Evolutionary conservation across 2,113 vertebrate species (phyloP).

Genomic region (Corydoras maculifer): DNA sequence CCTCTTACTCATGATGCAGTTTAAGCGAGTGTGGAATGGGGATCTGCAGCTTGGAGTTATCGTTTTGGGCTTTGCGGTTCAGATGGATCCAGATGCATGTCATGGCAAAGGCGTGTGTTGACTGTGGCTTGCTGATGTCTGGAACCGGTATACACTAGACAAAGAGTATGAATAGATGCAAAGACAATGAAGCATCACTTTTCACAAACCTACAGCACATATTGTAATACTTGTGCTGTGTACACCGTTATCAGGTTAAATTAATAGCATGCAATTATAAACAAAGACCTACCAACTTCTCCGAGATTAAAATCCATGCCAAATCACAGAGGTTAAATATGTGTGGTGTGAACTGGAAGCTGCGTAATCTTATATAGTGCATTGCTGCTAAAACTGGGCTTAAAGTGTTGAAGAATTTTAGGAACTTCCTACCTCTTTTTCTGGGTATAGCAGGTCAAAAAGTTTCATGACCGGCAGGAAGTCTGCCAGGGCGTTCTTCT

Average conservation of each 20-base stretch:
- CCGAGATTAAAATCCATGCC: too few relatives aligned
- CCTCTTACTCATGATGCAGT: constrained; percentile 87
- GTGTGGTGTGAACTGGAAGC: too few relatives aligned
- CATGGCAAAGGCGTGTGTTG: constrained; percentile 97
- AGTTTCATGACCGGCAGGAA: constrained; percentile 99
- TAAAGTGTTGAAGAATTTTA: not conserved
- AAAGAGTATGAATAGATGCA: not conserved
- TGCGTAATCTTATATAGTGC: too few relatives aligned
- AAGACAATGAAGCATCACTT: not conserved
- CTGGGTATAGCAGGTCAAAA: constrained; percentile 94
- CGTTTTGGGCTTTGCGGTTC: constrained; percentile 95
- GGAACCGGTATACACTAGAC: constrained; percentile 91
- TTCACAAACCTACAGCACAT: too few relatives aligned
- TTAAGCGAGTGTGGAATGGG: constrained; percentile 96
- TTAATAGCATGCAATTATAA: too few relatives aligned
- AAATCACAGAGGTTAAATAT: too few relatives aligned
- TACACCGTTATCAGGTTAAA: too few relatives aligned
- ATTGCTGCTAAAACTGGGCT: too few relatives aligned
- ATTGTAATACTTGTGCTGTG: too few relatives aligned
- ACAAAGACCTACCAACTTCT: too few relatives aligned
- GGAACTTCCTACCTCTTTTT: constrained; percentile 80
- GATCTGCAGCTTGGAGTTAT: constrained; percentile 93
- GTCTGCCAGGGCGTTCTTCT: constrained; percentile 93
- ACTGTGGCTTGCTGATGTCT: constrained; percentile 98
- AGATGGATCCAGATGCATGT: constrained; percentile 99